Conservation (phyloP, 2,888 invertebrate species). For the Reticulitermes lucifugus region DNA sequence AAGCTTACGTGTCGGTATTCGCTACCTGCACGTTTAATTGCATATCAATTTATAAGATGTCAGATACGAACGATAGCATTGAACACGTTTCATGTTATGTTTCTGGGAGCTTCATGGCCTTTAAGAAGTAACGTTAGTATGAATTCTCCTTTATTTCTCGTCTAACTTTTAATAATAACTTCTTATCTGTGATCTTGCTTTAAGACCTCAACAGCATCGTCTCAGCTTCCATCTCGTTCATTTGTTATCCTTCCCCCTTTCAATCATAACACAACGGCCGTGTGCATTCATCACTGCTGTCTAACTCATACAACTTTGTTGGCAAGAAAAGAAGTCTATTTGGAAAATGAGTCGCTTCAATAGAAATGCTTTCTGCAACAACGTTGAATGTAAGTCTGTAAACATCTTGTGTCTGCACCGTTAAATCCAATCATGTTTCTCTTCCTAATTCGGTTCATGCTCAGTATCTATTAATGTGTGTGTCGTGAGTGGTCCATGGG, state of each 20-base stretch:
- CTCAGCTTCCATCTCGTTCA: neutral
- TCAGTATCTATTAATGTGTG: too few relatives aligned
- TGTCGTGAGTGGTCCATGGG: too few relatives aligned
- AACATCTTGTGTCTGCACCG: neutral
- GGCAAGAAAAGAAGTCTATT: neutral
- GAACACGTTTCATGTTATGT: neutral
- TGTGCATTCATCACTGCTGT: neutral
- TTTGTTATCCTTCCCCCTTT: neutral
- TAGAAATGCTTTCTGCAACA: neutral
- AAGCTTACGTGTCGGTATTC: too few relatives aligned
- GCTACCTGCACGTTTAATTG: too few relatives aligned
- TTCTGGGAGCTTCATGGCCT: neutral
- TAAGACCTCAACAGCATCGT: neutral
- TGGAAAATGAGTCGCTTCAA: neutral
- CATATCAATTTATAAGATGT: too few relatives aligned
- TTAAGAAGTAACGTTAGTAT: neutral
- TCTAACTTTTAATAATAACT: neutral
- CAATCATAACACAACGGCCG: neutral
- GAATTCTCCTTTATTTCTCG: neutral
- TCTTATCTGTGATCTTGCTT: constrained; percentile 1
- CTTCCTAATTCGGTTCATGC: too few relatives aligned
- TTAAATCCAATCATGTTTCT: neutral
- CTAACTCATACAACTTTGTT: neutral
- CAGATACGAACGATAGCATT: neutral
- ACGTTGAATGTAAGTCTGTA: neutral